Conservation (phyloP, 2,888 invertebrate genomes). For the Tipula lateralis region DNA sequence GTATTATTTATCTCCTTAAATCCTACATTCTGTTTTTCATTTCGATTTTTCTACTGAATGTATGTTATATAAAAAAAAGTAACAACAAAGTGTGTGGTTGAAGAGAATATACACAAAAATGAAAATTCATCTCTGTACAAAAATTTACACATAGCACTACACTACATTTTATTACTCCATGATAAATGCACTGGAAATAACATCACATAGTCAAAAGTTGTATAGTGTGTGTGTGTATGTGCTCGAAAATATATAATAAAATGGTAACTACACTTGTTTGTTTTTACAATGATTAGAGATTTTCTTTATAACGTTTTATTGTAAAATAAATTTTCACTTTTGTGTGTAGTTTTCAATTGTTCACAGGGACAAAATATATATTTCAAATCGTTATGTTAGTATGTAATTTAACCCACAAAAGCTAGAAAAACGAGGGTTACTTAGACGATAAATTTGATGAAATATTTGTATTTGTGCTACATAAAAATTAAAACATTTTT, state of each 20-base stretch:
- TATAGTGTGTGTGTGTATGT: not conserved
- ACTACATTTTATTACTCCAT: not conserved
- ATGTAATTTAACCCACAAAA: not conserved
- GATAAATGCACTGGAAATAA: not conserved
- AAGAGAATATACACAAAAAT: not conserved
- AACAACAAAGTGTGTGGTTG: not conserved
- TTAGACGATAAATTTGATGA: not conserved
- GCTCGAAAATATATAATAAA: no score
- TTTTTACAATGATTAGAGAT: not conserved
- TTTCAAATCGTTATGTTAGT: not conserved
- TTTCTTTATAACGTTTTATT: not conserved
- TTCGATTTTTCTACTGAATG: not conserved
- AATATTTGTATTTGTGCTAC: not conserved
- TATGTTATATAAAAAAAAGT: not conserved
- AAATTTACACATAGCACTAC: not conserved
- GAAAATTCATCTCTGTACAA: not conserved
- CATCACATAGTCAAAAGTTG: not conserved
- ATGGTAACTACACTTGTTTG: not conserved
- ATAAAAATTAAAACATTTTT: not conserved
- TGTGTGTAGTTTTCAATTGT: not conserved
- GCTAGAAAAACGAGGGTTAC: not conserved
- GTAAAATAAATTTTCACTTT: not conserved
- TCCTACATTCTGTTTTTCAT: not conserved
- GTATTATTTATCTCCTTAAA: constrained; percentile 3
- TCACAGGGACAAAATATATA: not conserved